Conservation (phyloP, 1,140 invertebrate genomes). For the Neotoxoptera formosana region DNA sequence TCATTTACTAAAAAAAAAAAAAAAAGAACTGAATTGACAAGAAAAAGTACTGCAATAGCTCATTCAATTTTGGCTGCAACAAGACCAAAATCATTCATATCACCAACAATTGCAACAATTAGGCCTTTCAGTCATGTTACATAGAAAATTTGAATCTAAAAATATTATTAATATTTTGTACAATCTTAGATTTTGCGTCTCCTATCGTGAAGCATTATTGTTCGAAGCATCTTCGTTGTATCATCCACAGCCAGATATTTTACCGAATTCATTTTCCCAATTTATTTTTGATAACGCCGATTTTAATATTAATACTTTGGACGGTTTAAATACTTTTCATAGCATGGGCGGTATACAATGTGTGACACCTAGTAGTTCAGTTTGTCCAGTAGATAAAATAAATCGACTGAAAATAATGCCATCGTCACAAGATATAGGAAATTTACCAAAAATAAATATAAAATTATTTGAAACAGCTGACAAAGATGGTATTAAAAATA, state of each 20-base stretch:
- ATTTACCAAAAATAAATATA: conserved; percentile 60
- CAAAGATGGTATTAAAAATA: background rate
- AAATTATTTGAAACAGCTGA: background rate
- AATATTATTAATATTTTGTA: conserved; percentile 60
- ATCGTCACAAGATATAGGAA: background rate
- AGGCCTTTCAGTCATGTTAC: conserved; percentile 59
- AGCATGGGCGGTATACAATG: conserved; percentile 61
- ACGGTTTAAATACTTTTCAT: conserved; percentile 62
- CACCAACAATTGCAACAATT: conserved; percentile 61
- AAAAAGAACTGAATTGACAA: conserved; percentile 17
- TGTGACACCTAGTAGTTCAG: conserved; percentile 55
- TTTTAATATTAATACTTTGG: conserved; percentile 61
- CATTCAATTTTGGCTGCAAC: too few species aligned
- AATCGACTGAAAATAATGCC: conserved; percentile 4
- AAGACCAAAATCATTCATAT: conserved; percentile 60
- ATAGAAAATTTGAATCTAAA: conserved; percentile 61
- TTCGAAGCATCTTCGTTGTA: conserved; percentile 60
- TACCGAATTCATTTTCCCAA: conserved; percentile 60
- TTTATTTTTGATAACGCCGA: conserved; percentile 62
- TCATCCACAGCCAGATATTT: conserved; percentile 57
- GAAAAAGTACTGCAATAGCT: conserved; percentile 56
- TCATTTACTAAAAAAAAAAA: background rate
- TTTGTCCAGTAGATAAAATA: conserved; percentile 30
- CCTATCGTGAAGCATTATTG: conserved; percentile 58
- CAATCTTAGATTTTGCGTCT: conserved; percentile 60